phyloP scores from a whole-genome alignment of 2,113 vertebrate genomes.

The Nothocercus nigrocapillus region DNA sequence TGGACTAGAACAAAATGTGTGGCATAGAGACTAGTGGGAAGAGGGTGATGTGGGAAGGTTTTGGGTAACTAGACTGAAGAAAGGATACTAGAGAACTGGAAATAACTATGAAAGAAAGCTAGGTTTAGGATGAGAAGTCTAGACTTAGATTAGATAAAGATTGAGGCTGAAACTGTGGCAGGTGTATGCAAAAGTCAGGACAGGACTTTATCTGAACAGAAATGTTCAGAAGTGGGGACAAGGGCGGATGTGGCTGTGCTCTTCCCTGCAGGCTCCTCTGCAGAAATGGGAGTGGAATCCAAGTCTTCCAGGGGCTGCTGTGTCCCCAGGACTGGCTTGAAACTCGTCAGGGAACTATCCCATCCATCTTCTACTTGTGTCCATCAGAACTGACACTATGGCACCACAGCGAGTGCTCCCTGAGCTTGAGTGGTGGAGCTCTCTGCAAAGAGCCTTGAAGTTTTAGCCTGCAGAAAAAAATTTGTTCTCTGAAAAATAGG shows the following conservation, averaged over 20 bases:
- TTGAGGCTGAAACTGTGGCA: fast-evolving
- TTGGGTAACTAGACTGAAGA: background rate
- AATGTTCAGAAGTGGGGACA: background rate
- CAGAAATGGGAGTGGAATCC: background rate
- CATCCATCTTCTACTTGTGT: background rate
- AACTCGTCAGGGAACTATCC: background rate
- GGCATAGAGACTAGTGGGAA: background rate
- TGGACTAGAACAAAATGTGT: background rate
- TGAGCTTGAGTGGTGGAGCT: background rate
- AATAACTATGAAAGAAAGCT: background rate
- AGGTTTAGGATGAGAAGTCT: background rate
- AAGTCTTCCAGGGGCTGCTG: background rate
- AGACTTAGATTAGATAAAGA: background rate
- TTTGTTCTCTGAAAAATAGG: background rate
- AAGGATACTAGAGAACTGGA: background rate
- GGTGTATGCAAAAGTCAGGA: background rate
- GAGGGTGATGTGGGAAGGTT: background rate
- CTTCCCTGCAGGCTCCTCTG: background rate
- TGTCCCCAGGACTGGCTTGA: background rate
- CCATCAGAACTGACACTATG: background rate
- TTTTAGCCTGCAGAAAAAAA: background rate
- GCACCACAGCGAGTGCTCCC: background rate
- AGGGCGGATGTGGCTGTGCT: background rate
- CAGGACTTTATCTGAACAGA: background rate
- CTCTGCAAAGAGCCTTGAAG: background rate